phyloP scores from a whole-genome alignment of 2,797 vertebrate species.

The Columba guinea region DNA sequence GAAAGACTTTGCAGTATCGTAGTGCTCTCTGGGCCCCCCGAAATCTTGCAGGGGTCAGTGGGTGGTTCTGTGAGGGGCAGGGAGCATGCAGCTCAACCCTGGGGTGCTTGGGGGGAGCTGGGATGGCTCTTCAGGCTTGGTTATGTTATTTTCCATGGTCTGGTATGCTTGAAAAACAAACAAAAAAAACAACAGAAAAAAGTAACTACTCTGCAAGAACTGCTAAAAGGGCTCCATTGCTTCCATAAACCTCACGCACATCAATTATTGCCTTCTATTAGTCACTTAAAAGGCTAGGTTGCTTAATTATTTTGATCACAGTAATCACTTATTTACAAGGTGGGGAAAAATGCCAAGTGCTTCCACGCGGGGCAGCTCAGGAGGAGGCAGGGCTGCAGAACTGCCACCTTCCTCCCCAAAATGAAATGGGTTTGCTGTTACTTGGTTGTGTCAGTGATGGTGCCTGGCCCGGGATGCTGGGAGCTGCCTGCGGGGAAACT shows the following conservation, averaged over 20 bases:
- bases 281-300: conserved; percentile 43
- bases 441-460: not conserved
- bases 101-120: not conserved
- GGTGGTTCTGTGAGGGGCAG: not conserved
- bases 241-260: conserved; percentile 35
- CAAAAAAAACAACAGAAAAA: not conserved
- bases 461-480: not conserved
- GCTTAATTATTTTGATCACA: conserved; percentile 70
- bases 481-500: not conserved
- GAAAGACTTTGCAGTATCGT: not conserved
- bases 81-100: accelerated
- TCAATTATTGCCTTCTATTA: conserved; percentile 24
- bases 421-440: not conserved
- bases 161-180: not conserved
- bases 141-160: not conserved
- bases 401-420: not conserved
- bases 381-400: not conserved
- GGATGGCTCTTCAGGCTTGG: not conserved
- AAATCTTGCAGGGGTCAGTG: not conserved
- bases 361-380: conserved; percentile 22
- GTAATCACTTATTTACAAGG: conserved; percentile 67
- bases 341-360: conserved; percentile 45
- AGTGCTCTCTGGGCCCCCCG: accelerated
- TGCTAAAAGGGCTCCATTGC: conserved; percentile 12
- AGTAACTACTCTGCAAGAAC: not conserved